Evolutionary conservation across 2,113 vertebrate genomes (phyloP).

Genomic region (Odobenus rosmarus): DNA sequence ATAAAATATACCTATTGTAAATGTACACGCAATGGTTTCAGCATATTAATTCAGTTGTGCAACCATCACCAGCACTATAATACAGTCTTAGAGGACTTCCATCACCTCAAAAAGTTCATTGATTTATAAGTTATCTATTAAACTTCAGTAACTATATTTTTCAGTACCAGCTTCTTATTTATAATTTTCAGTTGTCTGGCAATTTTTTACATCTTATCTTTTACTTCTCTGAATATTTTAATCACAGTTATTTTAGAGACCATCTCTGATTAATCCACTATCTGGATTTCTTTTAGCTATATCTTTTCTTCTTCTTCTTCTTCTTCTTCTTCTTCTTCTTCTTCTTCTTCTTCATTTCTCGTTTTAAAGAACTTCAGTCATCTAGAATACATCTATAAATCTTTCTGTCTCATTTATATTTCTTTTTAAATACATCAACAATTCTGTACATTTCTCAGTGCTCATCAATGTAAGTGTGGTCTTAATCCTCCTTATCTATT

Average conservation of each 20-base stretch:
- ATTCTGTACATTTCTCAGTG: background rate
- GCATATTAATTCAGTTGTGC: background rate
- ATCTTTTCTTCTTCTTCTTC: background rate
- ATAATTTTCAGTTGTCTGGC: slow-evolving; percentile 18
- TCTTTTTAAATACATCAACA: background rate
- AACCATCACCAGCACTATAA: background rate
- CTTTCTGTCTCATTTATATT: background rate
- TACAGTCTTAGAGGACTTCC: background rate
- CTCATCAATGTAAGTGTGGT: background rate
- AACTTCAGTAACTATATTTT: background rate
- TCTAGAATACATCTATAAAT: background rate
- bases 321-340: background rate
- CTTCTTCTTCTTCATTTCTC: background rate
- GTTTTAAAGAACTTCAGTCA: background rate
- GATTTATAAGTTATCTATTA: background rate
- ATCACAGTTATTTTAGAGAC: background rate
- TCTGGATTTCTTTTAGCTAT: background rate
- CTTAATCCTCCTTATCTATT: background rate
- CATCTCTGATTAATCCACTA: background rate
- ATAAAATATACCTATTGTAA: background rate
- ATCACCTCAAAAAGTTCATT: background rate
- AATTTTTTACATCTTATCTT: slow-evolving; percentile 4
- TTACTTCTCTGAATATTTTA: background rate
- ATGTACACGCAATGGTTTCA: background rate
- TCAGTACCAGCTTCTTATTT: slow-evolving; percentile 22